Base-by-base conservation (phyloP, 2,797 vertebrate genomes). In the Calcarius lapponicus region DNA sequence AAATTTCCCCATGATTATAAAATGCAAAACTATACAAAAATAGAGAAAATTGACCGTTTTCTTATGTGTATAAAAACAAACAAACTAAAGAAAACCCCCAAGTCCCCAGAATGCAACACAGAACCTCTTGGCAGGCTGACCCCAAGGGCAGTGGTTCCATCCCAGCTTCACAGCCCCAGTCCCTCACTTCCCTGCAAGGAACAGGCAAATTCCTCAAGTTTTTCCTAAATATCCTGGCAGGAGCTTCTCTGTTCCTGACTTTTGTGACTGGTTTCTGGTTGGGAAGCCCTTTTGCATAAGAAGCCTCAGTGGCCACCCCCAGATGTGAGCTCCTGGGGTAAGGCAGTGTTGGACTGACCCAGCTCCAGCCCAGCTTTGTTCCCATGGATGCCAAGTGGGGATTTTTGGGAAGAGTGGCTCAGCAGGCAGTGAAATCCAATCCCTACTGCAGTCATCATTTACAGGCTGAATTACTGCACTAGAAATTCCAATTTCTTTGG, bases 1-100 rank as follows among this genome's bases (percentile, higher is more conserved):
- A 95, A 94, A 93, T 94, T 88, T 93, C 94, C 95, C 94, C 88
- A 9, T 94, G 94, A 95, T 96, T 98, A 98, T 66, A 98, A 98
- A 98, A 98, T 95, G 95, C 92, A 91, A 97, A 91, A 96, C 80
- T 84, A 98, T 98, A 98, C 85, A 98, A 98, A 98, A 98, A 98
- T 98, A 98, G 97, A 98, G 91, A 96, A 95, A 94, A 95, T 57
- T 34, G 80, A 96, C 71, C 69, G 3, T 94, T 96, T 92, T 87
- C 75, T 92, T 80, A 60, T 34, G 83, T 31, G 86, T 95, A 96
- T 90, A 95, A 94, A 96, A 94, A 88, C 64, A 93, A 92, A 85
- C 2, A 3, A 80, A 85, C 7, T 1, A 74, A 90, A 51, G 36
- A 11, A 64, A 71, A 34, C 2, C 47, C 69, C 76, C 0, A 43